Evolutionary conservation across 2,888 invertebrate species (phyloP), one percentile per base, ranked within the genome.

Genomic region (Tenthredo notha): DNA sequence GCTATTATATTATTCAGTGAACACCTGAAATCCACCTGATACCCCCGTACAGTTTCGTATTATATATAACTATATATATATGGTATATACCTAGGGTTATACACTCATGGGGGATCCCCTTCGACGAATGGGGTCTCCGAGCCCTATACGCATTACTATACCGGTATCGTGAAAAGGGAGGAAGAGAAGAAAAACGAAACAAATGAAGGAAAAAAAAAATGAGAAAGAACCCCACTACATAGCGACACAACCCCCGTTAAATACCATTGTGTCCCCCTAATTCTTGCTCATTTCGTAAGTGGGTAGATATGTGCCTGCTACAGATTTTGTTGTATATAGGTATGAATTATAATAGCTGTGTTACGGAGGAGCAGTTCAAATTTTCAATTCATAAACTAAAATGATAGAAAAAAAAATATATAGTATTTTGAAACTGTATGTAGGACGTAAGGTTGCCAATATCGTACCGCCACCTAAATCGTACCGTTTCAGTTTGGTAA

Each of bases 11-110:
- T 25, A 21, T 10, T 29, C 29, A 40, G n/a, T 40, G 80, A 40
- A 21, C 80, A 80, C 61, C 80, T 58, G 61, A 80, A 61, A 80
- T 80, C 80, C 80, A 80, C 80, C 80, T 80, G 80, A 80, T 61
- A 29, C 58, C 50, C 50, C 61, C 80, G 3, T 50, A 12, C 15
- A 25, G 10, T 18, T 77, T 15, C 50, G 18, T 50, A 33, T 54
- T 37, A 29, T 12, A 50, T 15, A 29, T 61, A 29, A 5, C 21
- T 7, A 3, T 50, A 18, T 21, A 18, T 21, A 18, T 21, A 25
- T 9, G 43, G 58, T 15, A 61, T 78, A 61, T n/a, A 21, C n/a
- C 0, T 15, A 33, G 6, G 37, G 54, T 61, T 37, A 29, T 50
- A 33, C 50, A 12, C 50, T 10, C 37, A 10, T 29, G 33, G 33